phyloP scores from a whole-genome alignment of 2,888 invertebrate genomes.

The Dicroscelio sp. region DNA sequence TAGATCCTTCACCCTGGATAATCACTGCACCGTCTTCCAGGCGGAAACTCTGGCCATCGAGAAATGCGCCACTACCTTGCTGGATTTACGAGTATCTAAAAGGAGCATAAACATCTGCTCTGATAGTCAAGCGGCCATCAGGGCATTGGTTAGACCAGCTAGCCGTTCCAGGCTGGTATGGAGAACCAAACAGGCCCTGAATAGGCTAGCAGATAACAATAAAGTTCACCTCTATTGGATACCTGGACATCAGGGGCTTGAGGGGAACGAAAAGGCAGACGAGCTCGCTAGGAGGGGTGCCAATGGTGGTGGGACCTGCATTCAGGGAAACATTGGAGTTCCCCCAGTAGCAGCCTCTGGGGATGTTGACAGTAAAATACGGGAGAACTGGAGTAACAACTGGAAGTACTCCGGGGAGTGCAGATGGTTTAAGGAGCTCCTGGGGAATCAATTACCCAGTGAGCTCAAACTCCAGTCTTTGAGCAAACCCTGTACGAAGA shows the following conservation, averaged over 20 bases:
- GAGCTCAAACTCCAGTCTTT: too few species aligned
- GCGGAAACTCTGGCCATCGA: not conserved
- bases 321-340: not conserved
- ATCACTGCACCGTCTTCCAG: not conserved
- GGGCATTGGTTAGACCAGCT: not conserved
- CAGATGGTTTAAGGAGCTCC: not conserved
- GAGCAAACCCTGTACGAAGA: too few species aligned
- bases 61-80: not conserved
- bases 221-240: not conserved
- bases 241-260: not conserved
- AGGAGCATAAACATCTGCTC: not conserved
- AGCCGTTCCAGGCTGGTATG: not conserved
- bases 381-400: not conserved
- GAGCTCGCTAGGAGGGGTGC: not conserved
- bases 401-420: not conserved
- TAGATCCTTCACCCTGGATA: not conserved
- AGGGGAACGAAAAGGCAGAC: not conserved
- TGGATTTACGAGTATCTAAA: not conserved
- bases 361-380: not conserved
- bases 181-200: not conserved
- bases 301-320: not conserved
- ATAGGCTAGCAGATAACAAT: not conserved
- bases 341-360: not conserved
- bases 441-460: too few species aligned
- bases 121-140: constrained; percentile 20